Evolutionary conservation across 2,113 vertebrate genomes (phyloP).

Genomic region (Holacanthus passer): DNA sequence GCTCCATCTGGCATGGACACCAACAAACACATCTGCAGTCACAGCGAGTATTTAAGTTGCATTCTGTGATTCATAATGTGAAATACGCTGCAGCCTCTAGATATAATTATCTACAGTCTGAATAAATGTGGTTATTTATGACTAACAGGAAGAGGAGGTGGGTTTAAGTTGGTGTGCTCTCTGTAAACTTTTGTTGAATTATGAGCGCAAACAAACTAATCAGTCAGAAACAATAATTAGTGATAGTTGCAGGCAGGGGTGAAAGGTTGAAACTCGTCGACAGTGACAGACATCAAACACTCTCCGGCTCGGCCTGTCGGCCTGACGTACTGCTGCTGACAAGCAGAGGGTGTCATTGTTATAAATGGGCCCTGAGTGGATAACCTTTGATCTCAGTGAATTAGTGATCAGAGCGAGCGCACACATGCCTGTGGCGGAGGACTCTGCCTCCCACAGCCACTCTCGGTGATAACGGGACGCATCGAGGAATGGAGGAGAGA

Average conservation of each 20-base stretch:
- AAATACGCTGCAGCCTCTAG: conserved; percentile 2
- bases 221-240: conserved; percentile 22
- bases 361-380: conserved; percentile 60
- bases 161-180: conserved; percentile 1
- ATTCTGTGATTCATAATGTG: neutral
- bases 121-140: conserved; percentile 4
- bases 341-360: conserved; percentile 45
- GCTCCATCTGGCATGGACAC: neutral
- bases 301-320: conserved; percentile 22
- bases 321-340: conserved; percentile 47
- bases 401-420: conserved; percentile 51
- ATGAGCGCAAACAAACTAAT: conserved; percentile 5
- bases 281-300: conserved; percentile 28
- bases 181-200: conserved; percentile 5
- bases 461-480: conserved; percentile 31
- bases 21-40: conserved; percentile 26
- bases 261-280: conserved; percentile 32
- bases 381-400: conserved; percentile 67
- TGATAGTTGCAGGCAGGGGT: neutral
- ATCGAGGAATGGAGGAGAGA: conserved; percentile 6
- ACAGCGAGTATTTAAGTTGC: conserved; percentile 8
- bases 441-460: conserved; percentile 57
- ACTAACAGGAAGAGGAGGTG: neutral
- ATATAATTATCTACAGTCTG: neutral
- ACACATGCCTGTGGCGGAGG: conserved; percentile 39